Percentiles rank a stretch among this genome's conserved stretches.
These are phyloP conservation scores for Drosophila picticornis DNA, from an alignment of 2,888 invertebrate genomes.

Conservation along the genomic window DNA sequence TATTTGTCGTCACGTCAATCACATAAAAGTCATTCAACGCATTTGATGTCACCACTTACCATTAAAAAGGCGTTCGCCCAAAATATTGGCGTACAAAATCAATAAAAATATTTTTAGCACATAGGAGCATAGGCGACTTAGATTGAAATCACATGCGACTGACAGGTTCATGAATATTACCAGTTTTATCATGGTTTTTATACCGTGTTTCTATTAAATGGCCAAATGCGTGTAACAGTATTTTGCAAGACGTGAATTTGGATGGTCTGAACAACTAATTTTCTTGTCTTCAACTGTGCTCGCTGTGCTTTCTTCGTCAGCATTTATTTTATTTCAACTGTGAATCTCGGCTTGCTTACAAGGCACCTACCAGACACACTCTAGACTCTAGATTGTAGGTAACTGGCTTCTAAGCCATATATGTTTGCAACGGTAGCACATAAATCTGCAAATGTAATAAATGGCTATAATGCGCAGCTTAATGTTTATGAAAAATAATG, in stretches of 20 bases:
- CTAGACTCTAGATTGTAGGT: neutral
- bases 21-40: slow-evolving; percentile 61
- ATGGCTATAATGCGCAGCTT: slow-evolving; percentile 72
- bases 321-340: neutral
- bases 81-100: slow-evolving; percentile 38
- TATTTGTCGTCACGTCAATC: slow-evolving; percentile 48
- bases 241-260: neutral
- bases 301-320: neutral
- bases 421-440: slow-evolving; percentile 56
- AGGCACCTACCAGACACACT: neutral
- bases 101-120: slow-evolving; percentile 32
- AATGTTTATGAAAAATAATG: slow-evolving; percentile 81
- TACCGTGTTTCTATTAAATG: neutral
- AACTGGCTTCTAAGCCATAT: slow-evolving; percentile 16
- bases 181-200: neutral
- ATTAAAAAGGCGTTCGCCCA: slow-evolving; percentile 45
- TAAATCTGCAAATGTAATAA: slow-evolving; percentile 80
- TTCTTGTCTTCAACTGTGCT: neutral
- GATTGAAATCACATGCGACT: slow-evolving; percentile 44
- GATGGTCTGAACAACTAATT: neutral
- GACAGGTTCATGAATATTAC: slow-evolving; percentile 9
- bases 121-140: slow-evolving; percentile 27
- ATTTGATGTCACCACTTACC: slow-evolving; percentile 51
- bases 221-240: neutral
- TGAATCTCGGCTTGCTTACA: neutral